Percentiles rank a stretch among this genome's conserved stretches.
These are phyloP conservation scores for Isichthys henryi DNA, from an alignment of 2,113 vertebrate genomes.

Conservation along the genomic window DNA sequence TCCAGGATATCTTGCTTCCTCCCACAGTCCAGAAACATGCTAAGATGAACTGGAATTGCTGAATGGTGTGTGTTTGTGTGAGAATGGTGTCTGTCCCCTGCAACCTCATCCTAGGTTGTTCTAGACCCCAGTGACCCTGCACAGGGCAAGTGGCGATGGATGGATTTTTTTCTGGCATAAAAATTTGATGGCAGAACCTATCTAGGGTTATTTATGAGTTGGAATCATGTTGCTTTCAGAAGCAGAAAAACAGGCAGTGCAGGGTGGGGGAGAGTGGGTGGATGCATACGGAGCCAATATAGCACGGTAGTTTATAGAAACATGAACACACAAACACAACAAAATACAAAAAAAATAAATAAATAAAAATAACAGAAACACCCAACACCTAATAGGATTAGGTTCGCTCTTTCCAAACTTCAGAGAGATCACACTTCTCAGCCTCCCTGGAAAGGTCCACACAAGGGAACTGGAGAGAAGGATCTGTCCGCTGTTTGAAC, in stretches of 20 bases:
- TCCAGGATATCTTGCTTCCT: neutral
- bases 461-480: neutral
- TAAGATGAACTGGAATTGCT: neutral
- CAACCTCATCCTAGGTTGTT: neutral
- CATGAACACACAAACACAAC: neutral
- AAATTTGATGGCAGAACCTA: neutral
- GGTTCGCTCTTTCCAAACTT: neutral
- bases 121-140: neutral
- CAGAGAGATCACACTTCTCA: neutral
- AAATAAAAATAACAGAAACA: neutral
- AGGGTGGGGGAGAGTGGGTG: too few relatives aligned
- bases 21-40: neutral
- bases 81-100: neutral
- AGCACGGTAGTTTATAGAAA: neutral
- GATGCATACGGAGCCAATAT: neutral
- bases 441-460: neutral
- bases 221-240: neutral
- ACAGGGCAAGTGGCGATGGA: neutral
- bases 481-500: neutral
- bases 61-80: neutral
- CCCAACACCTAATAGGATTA: neutral
- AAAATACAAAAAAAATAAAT: neutral
- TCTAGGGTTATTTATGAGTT: neutral
- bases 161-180: neutral
- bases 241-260: neutral